Conservation (phyloP, 2,888 invertebrate species). For the Campopleginae sp. region DNA sequence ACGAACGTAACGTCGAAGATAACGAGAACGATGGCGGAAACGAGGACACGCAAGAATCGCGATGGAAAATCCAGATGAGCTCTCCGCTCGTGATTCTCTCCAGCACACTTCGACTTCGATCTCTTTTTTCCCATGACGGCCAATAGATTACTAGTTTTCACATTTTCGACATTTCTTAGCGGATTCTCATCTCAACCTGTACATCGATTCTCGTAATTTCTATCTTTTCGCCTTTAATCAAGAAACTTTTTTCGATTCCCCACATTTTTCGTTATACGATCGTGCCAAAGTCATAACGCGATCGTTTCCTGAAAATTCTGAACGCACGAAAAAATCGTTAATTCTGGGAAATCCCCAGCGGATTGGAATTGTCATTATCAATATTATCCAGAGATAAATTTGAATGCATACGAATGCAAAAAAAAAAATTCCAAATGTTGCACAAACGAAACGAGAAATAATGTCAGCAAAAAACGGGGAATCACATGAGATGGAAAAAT, state of each 20-base stretch:
- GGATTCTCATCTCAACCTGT: neutral
- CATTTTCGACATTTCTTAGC: slow-evolving; percentile 17
- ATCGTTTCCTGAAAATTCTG: neutral
- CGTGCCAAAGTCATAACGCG: neutral
- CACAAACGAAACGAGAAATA: neutral
- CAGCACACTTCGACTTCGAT: slow-evolving; percentile 47
- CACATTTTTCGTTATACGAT: neutral
- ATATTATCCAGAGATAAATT: neutral
- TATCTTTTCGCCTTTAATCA: neutral
- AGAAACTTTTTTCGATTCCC: neutral
- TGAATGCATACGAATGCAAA: no score
- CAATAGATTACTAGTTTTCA: slow-evolving; percentile 18
- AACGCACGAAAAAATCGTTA: neutral
- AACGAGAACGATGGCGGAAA: slow-evolving; percentile 68
- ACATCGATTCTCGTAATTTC: neutral
- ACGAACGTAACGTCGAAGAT: slow-evolving; percentile 62
- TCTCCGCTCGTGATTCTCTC: slow-evolving; percentile 28
- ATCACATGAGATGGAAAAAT: neutral
- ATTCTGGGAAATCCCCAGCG: neutral
- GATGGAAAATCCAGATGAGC: slow-evolving; percentile 63
- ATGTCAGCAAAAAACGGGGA: neutral
- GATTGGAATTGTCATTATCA: neutral
- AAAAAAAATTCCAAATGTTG: neutral
- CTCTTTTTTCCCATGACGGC: slow-evolving; percentile 36
- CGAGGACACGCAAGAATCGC: slow-evolving; percentile 63